phyloP scores from a whole-genome alignment of 1,140 invertebrate genomes.

The Acromyrmex heyeri region DNA sequence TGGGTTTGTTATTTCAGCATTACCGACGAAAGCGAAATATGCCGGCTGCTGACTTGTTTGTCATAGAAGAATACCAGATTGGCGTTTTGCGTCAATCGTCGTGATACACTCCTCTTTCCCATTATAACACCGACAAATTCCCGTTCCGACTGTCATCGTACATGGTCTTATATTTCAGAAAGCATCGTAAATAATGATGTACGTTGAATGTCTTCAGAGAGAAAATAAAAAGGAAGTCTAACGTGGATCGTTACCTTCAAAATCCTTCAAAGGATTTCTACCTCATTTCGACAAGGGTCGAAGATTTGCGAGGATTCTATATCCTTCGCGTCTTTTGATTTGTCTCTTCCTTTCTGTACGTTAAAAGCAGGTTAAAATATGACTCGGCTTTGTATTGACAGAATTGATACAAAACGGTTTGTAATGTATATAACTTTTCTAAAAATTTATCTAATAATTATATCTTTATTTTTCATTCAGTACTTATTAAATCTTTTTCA shows the following conservation, averaged over 20 bases:
- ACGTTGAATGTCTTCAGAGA: slow-evolving; percentile 39
- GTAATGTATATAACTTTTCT: neutral
- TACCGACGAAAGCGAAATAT: slow-evolving; percentile 76
- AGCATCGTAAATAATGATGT: slow-evolving; percentile 62
- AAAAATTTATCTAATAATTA: neutral
- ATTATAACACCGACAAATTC: slow-evolving; percentile 52
- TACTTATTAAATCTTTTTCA: too few species aligned
- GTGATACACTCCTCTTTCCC: slow-evolving; percentile 64
- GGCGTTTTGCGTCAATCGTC: slow-evolving; percentile 71
- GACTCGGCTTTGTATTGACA: slow-evolving; percentile 9
- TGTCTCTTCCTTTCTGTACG: neutral
- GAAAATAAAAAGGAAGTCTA: slow-evolving; percentile 13
- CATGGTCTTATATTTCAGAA: slow-evolving; percentile 45
- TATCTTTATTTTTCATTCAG: neutral
- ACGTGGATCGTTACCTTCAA: slow-evolving; percentile 54
- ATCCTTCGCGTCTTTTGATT: slow-evolving; percentile 35
- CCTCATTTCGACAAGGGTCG: slow-evolving; percentile 23
- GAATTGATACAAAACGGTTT: neutral
- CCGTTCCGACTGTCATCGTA: slow-evolving; percentile 29
- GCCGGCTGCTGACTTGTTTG: slow-evolving; percentile 67
- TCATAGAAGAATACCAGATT: slow-evolving; percentile 64
- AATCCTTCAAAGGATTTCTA: slow-evolving; percentile 53
- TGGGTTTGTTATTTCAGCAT: slow-evolving; percentile 79
- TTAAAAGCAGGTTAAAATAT: slow-evolving; percentile 26
- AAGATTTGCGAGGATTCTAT: slow-evolving; percentile 46